A percentile compares a stretch with the other conserved stretches of the same genome.
Evolutionary conservation across 2,113 vertebrate species (phyloP).

Genomic region (Lagopus muta): DNA sequence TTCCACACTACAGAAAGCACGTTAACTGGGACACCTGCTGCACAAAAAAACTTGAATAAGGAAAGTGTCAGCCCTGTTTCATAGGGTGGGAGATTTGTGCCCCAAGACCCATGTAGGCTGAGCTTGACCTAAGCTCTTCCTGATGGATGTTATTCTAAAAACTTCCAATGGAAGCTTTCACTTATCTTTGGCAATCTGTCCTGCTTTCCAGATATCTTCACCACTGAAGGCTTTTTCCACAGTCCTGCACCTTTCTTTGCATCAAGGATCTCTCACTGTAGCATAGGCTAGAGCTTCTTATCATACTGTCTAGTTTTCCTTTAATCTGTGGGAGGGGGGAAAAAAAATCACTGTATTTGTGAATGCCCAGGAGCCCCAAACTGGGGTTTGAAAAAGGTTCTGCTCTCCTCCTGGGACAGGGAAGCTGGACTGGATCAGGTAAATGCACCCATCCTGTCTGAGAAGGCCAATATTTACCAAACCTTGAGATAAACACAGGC

Average conservation of each 20-base stretch:
- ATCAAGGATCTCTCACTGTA: background rate
- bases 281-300: background rate
- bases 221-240: background rate
- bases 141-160: background rate
- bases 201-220: background rate
- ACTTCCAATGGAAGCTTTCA: background rate
- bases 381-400: background rate
- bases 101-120: background rate
- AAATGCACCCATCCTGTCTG: background rate
- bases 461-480: accelerated
- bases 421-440: background rate
- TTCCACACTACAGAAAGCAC: background rate
- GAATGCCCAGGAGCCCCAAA: background rate
- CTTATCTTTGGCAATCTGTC: background rate
- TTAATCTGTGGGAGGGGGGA: too few relatives aligned
- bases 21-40: background rate
- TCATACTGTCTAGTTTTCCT: background rate
- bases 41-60: background rate
- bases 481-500: accelerated
- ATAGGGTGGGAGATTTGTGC: background rate
- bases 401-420: too few relatives aligned
- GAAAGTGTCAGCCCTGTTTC: background rate
- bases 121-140: background rate
- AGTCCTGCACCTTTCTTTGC: background rate
- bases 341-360: background rate